Conservation (phyloP, 2,797 vertebrate species). For the Bufotes viridis region DNA sequence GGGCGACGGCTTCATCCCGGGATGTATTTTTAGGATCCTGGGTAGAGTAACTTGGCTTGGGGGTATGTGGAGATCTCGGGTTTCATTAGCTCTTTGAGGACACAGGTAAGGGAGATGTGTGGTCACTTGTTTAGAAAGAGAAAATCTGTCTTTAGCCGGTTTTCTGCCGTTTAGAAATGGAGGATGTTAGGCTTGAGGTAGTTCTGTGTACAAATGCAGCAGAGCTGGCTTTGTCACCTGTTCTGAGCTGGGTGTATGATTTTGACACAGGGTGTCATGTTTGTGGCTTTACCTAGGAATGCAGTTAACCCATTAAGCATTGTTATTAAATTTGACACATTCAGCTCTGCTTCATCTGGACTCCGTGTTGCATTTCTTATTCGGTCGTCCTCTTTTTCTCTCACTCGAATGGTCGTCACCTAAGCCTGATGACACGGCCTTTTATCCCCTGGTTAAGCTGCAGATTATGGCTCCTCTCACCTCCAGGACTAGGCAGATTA, state of each 20-base stretch:
- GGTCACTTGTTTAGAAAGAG: conserved; percentile 9
- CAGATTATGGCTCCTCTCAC: conserved; percentile 48
- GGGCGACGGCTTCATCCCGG: conserved; percentile 28
- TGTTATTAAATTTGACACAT: background rate
- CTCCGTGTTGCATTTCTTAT: background rate
- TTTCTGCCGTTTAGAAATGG: background rate
- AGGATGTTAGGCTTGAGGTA: background rate
- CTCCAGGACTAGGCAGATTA: conserved; percentile 23
- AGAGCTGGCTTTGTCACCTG: background rate
- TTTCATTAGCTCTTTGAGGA: conserved; percentile 58
- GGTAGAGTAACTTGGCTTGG: conserved; percentile 54
- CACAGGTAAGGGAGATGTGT: conserved; percentile 50
- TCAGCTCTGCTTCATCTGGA: background rate
- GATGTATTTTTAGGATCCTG: conserved; percentile 56
- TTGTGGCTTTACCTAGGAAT: background rate
- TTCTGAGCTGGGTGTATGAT: background rate
- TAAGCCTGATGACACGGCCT: conserved; percentile 1
- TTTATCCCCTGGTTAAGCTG: conserved; percentile 32
- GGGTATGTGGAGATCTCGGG: conserved; percentile 33
- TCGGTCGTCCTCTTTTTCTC: background rate
- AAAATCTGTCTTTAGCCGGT: conserved; percentile 24
- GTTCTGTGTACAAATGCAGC: background rate
- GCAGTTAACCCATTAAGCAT: too few relatives aligned
- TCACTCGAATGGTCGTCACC: background rate
- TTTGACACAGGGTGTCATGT: background rate